phyloP scores from a whole-genome alignment of 2,113 vertebrate species.

The Apaloderma vittatum region DNA sequence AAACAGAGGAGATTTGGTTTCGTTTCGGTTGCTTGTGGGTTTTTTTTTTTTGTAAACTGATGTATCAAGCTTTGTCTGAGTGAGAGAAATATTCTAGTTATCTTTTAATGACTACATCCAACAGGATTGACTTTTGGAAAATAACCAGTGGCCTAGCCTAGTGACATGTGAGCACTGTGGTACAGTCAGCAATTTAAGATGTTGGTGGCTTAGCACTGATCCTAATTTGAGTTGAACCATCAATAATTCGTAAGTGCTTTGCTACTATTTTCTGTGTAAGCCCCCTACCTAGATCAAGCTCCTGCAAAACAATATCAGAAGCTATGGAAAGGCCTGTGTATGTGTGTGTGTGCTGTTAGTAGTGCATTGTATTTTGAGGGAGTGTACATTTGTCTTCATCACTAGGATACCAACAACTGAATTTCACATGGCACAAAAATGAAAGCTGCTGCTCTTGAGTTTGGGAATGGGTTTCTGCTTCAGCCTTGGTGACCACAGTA shows the following conservation, averaged over 20 bases:
- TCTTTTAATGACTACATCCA: accelerated
- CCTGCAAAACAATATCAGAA: background rate
- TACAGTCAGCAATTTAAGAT: background rate
- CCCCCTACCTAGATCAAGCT: background rate
- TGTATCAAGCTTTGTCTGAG: background rate
- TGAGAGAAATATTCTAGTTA: background rate
- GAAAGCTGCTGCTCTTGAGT: background rate
- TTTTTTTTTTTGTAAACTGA: background rate
- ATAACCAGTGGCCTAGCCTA: background rate
- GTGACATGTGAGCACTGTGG: background rate
- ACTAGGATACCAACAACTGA: background rate
- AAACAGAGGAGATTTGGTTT: background rate
- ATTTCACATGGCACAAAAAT: background rate
- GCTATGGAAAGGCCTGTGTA: accelerated
- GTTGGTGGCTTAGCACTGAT: background rate
- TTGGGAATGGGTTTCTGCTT: background rate
- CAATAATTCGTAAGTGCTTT: background rate
- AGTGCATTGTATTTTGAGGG: background rate
- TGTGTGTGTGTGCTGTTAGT: background rate
- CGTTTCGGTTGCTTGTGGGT: too few relatives aligned
- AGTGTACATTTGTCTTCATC: background rate
- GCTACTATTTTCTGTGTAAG: background rate
- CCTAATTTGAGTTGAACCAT: background rate
- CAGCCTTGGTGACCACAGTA: background rate
- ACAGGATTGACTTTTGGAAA: background rate